Percentiles rank a stretch among this genome's conserved stretches.
Conservation (phyloP, 1,140 invertebrate genomes). For the Vollenhovia emeryi region DNA sequence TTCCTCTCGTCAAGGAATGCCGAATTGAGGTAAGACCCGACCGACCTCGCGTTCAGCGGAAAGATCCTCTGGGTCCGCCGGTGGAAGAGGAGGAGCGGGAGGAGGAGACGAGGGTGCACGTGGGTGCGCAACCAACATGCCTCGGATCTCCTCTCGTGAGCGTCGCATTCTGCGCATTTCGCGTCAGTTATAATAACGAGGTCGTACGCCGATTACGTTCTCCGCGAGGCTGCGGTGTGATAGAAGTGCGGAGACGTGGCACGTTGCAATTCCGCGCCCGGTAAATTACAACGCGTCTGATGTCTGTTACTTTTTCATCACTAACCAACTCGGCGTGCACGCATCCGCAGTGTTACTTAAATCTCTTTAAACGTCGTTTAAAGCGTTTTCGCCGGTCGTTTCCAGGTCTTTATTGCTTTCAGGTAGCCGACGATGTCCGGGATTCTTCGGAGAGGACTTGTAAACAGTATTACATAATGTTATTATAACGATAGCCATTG, state of each 20-base stretch:
- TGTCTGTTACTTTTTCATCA: neutral
- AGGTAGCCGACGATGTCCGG: neutral
- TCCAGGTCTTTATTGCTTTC: neutral
- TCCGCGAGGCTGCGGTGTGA: no score
- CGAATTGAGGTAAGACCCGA: slow-evolving; percentile 5
- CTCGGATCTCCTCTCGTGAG: no score
- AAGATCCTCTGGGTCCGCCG: no score
- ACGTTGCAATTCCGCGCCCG: no score
- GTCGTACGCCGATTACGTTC: no score
- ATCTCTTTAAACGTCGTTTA: neutral
- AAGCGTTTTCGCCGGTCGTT: neutral
- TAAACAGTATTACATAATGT: neutral
- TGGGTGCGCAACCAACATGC: no score
- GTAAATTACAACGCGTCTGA: neutral
- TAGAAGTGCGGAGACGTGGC: no score
- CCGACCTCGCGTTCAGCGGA: neutral
- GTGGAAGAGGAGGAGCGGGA: no score
- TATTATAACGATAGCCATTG: neutral
- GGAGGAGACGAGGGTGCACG: no score
- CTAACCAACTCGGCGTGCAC: no score
- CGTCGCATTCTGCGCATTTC: no score
- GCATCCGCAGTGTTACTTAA: neutral
- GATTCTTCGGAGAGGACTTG: neutral
- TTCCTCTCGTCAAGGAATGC: neutral
- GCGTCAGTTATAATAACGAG: no score